phyloP scores from a whole-genome alignment of 2,113 vertebrate species.

The Corynorhinus townsendii region DNA sequence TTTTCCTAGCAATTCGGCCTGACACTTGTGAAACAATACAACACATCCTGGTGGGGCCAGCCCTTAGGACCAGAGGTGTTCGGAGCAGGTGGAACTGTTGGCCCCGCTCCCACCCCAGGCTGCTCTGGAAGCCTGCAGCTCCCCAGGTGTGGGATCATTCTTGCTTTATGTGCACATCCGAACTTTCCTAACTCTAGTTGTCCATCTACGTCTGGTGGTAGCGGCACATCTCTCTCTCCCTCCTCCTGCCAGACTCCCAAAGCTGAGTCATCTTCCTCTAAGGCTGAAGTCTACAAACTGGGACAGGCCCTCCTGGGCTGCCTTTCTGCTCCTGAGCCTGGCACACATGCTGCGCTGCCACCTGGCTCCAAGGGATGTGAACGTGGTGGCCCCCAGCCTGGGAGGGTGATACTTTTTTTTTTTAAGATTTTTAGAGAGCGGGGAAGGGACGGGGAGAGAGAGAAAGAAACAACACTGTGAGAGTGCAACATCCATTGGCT shows the following conservation, averaged over 20 bases:
- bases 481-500: too few relatives aligned
- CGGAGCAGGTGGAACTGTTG: neutral
- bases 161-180: too few relatives aligned
- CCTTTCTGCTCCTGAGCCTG: neutral
- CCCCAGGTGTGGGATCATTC: neutral
- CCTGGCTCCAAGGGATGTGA: neutral
- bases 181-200: neutral
- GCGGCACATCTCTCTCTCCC: neutral
- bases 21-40: neutral
- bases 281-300: neutral
- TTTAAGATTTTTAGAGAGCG: too few relatives aligned
- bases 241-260: fast-evolving
- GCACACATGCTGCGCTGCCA: fast-evolving
- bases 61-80: too few relatives aligned
- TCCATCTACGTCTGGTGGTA: neutral
- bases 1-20: neutral
- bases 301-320: neutral
- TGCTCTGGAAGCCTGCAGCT: neutral
- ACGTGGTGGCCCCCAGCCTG: neutral
- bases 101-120: neutral
- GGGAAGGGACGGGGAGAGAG: too few relatives aligned
- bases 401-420: neutral
- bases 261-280: neutral
- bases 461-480: too few relatives aligned
- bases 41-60: neutral